These are phyloP conservation scores for Acarapis woodi DNA, from an alignment of 1,140 invertebrate species.

Conservation along the genomic window DNA sequence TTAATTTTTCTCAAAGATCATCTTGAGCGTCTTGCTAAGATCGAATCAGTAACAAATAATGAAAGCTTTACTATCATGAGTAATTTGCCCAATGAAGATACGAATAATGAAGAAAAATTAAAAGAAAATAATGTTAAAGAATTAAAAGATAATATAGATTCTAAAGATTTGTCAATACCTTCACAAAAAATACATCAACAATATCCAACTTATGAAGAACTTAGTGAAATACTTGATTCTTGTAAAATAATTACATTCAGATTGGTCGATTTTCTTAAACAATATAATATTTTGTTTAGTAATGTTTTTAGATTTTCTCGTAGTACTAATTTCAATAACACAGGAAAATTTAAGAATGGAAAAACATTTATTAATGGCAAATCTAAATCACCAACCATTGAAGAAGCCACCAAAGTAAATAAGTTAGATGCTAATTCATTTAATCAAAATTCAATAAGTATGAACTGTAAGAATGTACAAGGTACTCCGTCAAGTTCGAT, in stretches of 20 bases:
- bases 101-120: not conserved
- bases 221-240: constrained; percentile 1
- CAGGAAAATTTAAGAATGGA: too few relatives aligned
- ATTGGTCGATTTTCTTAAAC: constrained; percentile 4
- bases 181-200: not conserved
- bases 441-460: too few relatives aligned
- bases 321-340: too few relatives aligned
- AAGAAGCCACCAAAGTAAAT: too few relatives aligned
- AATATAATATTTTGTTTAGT: too few relatives aligned
- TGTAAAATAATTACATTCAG: constrained; percentile 2
- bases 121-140: not conserved
- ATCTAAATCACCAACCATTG: too few relatives aligned
- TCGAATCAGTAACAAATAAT: constrained; percentile 42
- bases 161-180: not conserved
- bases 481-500: too few relatives aligned
- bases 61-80: not conserved
- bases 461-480: too few relatives aligned
- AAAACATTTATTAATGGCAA: too few relatives aligned
- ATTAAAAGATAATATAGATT: not conserved
- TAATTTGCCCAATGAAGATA: not conserved
- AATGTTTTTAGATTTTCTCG: too few relatives aligned
- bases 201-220: constrained; percentile 5
- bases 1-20: constrained; percentile 30
- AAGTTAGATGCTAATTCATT: too few relatives aligned
- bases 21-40: constrained; percentile 50